phyloP scores from a whole-genome alignment of 2,888 invertebrate genomes.

The Cremastinae sp. region DNA sequence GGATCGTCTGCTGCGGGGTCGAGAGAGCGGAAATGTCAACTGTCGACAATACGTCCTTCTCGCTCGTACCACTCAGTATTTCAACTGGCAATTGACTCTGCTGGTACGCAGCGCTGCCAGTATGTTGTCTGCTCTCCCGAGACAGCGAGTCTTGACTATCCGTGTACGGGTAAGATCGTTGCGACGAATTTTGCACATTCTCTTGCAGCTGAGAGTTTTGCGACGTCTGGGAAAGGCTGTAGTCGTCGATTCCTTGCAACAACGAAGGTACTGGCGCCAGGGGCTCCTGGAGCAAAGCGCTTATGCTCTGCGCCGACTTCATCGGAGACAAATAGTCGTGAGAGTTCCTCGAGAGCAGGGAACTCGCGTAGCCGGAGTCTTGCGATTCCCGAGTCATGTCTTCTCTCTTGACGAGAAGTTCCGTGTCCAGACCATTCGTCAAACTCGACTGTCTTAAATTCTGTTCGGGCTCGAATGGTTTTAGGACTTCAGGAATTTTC shows the following conservation, averaged over 20 bases:
- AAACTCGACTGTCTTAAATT: constrained; percentile 67
- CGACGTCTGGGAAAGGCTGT: constrained; percentile 56
- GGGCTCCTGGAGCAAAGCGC: constrained; percentile 76
- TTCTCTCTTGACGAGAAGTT: constrained; percentile 43
- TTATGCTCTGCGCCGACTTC: constrained; percentile 76
- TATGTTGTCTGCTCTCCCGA: constrained; percentile 2
- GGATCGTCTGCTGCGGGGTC: constrained; percentile 63
- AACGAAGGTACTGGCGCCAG: constrained; percentile 75
- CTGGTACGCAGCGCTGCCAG: background rate
- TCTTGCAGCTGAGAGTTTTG: constrained; percentile 55
- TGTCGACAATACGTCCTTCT: constrained; percentile 68
- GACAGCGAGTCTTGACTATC: background rate
- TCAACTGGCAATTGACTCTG: constrained; percentile 4
- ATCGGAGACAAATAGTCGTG: constrained; percentile 72
- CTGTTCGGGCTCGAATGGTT: constrained; percentile 76
- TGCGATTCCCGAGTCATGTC: constrained; percentile 29
- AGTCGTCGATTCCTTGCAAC: constrained; percentile 73
- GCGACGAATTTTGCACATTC: constrained; percentile 10
- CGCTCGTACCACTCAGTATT: constrained; percentile 8
- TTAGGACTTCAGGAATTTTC: constrained; percentile 70
- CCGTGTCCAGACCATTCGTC: constrained; percentile 70
- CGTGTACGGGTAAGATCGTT: constrained; percentile 18
- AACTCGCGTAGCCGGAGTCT: constrained; percentile 43
- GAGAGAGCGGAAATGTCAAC: constrained; percentile 73
- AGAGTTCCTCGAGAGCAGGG: constrained; percentile 53